These are phyloP conservation scores for Pseudocheirus occidentalis DNA, from an alignment of 2,797 vertebrate genomes.

Conservation along the genomic window DNA sequence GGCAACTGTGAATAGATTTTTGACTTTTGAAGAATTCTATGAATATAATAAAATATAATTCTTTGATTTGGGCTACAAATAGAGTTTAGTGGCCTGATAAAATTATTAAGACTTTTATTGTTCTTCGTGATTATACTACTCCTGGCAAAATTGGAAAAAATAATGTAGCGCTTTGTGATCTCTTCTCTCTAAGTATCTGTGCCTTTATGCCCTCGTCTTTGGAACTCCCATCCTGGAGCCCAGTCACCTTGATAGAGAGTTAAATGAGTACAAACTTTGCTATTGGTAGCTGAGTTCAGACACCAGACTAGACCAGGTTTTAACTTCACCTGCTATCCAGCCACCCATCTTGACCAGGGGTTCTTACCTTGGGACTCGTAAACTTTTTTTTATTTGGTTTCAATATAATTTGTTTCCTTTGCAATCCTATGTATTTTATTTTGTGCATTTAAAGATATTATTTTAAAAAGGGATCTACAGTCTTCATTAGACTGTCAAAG, in stretches of 20 bases:
- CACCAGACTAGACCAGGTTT: no score
- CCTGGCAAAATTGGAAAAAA: slow-evolving; percentile 28
- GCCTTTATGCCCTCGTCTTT: background rate
- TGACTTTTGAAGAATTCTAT: background rate
- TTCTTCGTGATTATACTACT: background rate
- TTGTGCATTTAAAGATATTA: background rate
- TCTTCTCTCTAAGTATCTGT: background rate
- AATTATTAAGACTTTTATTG: slow-evolving; percentile 24
- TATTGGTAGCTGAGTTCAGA: no score
- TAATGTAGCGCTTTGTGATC: background rate
- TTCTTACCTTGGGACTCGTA: no score
- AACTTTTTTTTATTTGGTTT: background rate
- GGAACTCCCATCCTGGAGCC: background rate
- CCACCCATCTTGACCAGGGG: no score
- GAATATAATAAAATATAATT: slow-evolving; percentile 26
- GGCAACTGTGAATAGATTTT: slow-evolving; percentile 8
- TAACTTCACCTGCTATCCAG: no score
- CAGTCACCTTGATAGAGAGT: no score
- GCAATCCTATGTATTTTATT: background rate
- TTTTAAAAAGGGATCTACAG: background rate
- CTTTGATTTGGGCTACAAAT: background rate
- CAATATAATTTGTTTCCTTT: background rate
- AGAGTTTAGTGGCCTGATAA: background rate
- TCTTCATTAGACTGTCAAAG: background rate
- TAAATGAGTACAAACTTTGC: no score